Conservation (phyloP, 2,797 vertebrate genomes). For the Sebastes iracundus region DNA sequence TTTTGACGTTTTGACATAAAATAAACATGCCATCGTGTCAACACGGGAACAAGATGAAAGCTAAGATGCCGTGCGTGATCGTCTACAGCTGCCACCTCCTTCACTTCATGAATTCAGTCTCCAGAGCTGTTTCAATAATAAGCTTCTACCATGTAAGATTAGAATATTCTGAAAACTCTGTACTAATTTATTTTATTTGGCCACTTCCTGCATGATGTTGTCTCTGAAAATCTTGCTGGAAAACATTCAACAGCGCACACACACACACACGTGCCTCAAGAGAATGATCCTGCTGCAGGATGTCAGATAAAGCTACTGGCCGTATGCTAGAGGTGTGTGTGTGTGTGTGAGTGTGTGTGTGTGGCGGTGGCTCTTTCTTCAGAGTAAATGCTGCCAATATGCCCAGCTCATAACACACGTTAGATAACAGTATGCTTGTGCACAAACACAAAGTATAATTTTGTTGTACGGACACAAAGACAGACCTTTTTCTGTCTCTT, state of each 20-base stretch:
- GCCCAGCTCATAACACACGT: not conserved
- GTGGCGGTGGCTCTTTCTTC: not conserved
- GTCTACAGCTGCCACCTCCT: not conserved
- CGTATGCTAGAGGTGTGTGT: not conserved
- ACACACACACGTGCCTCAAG: not conserved
- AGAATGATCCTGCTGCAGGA: conserved; percentile 40
- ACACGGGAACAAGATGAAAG: not conserved
- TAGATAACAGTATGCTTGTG: not conserved
- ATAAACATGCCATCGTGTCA: not conserved
- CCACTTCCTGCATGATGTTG: not conserved
- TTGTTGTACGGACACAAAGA: not conserved
- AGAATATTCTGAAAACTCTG: not conserved
- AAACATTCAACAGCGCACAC: not conserved
- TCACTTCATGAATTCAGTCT: not conserved
- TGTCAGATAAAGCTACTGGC: conserved; percentile 51
- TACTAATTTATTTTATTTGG: not conserved
- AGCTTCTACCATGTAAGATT: not conserved
- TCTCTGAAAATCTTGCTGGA: not conserved
- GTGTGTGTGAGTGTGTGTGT: not conserved
- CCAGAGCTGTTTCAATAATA: not conserved
- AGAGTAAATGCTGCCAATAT: not conserved
- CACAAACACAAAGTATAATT: not conserved
- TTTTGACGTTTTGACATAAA: not conserved
- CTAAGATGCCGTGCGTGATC: not conserved
- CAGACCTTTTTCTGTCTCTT: not conserved